These are phyloP conservation scores for Prinia subflava DNA, from an alignment of 2,113 vertebrate species.

Conservation along the genomic window DNA sequence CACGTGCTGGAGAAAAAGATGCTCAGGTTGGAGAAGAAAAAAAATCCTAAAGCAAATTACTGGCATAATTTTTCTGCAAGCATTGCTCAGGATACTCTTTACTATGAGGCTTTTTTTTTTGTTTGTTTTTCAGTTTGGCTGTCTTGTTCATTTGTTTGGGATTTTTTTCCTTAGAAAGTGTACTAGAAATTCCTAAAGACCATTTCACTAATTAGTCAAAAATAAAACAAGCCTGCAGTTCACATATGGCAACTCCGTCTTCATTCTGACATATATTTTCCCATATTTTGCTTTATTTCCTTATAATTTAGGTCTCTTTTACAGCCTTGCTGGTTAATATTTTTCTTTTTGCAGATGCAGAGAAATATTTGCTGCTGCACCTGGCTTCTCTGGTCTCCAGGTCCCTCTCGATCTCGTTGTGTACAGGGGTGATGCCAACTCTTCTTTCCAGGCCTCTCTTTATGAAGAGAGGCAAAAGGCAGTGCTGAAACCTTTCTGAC, in stretches of 20 bases:
- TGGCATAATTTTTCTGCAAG: not conserved
- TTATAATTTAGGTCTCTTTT: not conserved
- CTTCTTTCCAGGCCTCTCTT: not conserved
- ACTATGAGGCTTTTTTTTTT: accelerated
- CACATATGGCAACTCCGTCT: not conserved
- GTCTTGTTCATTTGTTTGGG: not conserved
- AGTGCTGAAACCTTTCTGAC: not conserved
- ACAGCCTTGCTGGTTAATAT: not conserved
- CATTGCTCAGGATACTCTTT: not conserved
- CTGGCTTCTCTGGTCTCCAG: not conserved
- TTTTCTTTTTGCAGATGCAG: not conserved
- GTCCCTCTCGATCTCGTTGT: not conserved
- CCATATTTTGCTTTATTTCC: not conserved
- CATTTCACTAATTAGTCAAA: not conserved
- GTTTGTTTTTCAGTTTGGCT: not conserved
- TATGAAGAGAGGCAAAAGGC: not conserved
- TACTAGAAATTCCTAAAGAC: not conserved
- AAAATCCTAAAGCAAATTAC: not conserved
- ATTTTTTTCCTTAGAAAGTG: not conserved
- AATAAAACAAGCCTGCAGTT: not conserved
- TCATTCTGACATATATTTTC: not conserved
- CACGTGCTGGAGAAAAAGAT: not conserved
- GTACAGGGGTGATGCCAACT: not conserved
- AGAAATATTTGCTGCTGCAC: not conserved
- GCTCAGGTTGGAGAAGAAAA: not conserved